Conservation (phyloP, 1,140 invertebrate species). For the Drosophila simulans region DNA sequence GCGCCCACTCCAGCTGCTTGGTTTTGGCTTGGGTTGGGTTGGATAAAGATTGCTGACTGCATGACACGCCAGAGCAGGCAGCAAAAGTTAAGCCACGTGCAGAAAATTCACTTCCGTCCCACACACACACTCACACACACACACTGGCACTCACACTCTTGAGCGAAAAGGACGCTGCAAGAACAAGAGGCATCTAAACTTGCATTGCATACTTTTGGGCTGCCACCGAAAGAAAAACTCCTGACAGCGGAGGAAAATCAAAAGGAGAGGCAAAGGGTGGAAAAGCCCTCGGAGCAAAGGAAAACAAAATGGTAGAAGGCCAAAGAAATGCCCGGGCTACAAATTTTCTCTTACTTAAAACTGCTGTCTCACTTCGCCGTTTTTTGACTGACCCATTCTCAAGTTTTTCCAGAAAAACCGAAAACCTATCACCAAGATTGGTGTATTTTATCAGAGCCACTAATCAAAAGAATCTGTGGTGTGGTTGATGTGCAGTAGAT, state of each 20-base stretch:
- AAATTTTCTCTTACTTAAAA: slow-evolving; percentile 38
- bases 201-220: slow-evolving; percentile 60
- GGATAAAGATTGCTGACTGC: slow-evolving; percentile 46
- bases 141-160: slow-evolving; percentile 1
- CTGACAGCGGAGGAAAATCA: slow-evolving; percentile 25
- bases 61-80: slow-evolving; percentile 61
- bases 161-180: neutral
- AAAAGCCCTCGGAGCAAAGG: slow-evolving; percentile 9
- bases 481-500: no score
- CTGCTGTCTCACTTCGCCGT: slow-evolving; percentile 19
- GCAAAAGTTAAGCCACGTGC: slow-evolving; percentile 68
- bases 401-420: slow-evolving; percentile 13
- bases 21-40: neutral
- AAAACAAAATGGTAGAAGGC: neutral
- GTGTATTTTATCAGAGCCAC: neutral
- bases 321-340: slow-evolving; percentile 24
- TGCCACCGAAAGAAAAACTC: slow-evolving; percentile 44
- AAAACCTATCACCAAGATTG: slow-evolving; percentile 22
- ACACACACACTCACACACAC: slow-evolving; percentile 21
- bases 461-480: neutral
- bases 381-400: slow-evolving; percentile 8
- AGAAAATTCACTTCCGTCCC: slow-evolving; percentile 65
- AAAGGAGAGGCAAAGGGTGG: neutral
- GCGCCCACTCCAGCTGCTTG: slow-evolving; percentile 5
- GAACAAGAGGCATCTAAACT: slow-evolving; percentile 55